Base-by-base conservation (phyloP, 2,888 invertebrate species). In the Acleris emargana region DNA sequence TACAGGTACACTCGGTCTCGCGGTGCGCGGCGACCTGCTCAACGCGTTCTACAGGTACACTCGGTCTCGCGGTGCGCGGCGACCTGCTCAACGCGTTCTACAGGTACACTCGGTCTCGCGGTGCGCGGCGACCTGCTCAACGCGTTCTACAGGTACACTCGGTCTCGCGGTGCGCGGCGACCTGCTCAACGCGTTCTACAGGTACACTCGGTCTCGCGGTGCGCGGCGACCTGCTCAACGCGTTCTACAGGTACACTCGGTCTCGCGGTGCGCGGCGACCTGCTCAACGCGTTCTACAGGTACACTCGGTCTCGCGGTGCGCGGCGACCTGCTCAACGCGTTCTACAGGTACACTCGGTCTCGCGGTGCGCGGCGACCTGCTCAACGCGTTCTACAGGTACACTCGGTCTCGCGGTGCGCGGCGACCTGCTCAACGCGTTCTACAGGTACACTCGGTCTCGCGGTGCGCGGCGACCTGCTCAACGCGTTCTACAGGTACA, bases 361-460 rank as follows among this genome's bases (percentile, higher is more conserved):
- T 88, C 71, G 86, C 88, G 69, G 87, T 87, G 68, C 91, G 90
- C 51, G 91, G 88, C 0, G 91, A 91, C 71, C 79, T 90, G 32
- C 83, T 78, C 47, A 83, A 77, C 67, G 67, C 82, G 7, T 91
- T 90, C 78, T 90, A 91, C 81, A 88, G 67, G 76, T 54, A 3
- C n/a, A 52, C 17, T 11, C n/a, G 3, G 9, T 17, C 86, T 88
- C 71, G 86, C 88, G 69, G 87, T 87, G 68, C 91, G 90, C 51
- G 91, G 88, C 0, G 91, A 91, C 71, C 79, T 90, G 32, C 83
- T 78, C 47, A 83, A 77, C 67, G 67, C 82, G 7, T 91, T 90
- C 78, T 90, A 91, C 81, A 88, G 67, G 76, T 54, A 3, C n/a
- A 52, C 17, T 11, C n/a, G 3, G 9, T 17, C 86, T 88, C 71